Conservation (phyloP, 2,888 invertebrate species). For the Catonia carolina region DNA sequence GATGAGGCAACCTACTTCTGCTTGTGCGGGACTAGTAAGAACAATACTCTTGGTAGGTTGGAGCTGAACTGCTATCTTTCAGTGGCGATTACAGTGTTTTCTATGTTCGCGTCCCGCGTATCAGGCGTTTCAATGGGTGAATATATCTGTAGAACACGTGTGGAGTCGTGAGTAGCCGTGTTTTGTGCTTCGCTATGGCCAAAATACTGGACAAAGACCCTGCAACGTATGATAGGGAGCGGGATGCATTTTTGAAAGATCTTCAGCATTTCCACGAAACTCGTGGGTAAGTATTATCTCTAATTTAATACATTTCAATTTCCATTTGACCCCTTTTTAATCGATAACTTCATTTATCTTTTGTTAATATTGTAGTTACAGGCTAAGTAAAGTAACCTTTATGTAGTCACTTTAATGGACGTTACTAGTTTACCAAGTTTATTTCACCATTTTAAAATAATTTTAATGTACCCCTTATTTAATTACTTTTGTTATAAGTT, state of each 20-base stretch:
- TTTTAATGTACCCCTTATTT: too few species aligned
- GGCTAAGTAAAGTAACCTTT: too few species aligned
- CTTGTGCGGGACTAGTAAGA: conserved; percentile 24
- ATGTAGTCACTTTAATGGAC: too few species aligned
- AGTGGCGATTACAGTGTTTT: conserved; percentile 25
- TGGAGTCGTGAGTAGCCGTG: conserved; percentile 23
- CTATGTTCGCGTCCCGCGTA: conserved; percentile 22
- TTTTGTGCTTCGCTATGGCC: conserved; percentile 32
- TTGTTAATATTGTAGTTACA: too few species aligned
- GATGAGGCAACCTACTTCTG: conserved; percentile 24
- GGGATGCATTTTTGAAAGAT: conserved; percentile 73
- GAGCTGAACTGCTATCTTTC: conserved; percentile 24
- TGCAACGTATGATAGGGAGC: conserved; percentile 68
- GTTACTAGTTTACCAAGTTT: too few species aligned
- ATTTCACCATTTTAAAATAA: too few species aligned
- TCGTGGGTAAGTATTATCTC: conserved; percentile 67
- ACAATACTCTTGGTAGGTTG: conserved; percentile 26
- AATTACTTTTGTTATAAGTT: too few species aligned
- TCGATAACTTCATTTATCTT: too few species aligned
- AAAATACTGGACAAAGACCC: conserved; percentile 51
- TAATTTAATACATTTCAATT: too few species aligned
- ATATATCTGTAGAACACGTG: conserved; percentile 25
- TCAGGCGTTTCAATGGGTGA: conserved; percentile 24
- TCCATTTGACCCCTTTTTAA: too few species aligned
- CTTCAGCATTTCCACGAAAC: conserved; percentile 85